phyloP scores from a whole-genome alignment of 1,140 invertebrate species.

The Campoletis sonorensis region DNA sequence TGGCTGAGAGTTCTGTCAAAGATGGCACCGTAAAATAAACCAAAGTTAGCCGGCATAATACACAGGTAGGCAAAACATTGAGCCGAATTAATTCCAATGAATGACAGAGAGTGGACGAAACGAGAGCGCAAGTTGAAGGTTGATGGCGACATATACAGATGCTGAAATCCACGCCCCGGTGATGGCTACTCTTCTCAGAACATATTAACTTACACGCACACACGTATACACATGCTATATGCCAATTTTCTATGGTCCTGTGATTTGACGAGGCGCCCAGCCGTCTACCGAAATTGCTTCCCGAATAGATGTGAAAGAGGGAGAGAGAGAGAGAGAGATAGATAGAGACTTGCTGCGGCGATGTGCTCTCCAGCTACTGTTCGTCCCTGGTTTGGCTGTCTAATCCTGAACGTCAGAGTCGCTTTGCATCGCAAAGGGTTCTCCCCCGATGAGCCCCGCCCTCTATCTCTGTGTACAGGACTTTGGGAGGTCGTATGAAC shows the following conservation, averaged over 20 bases:
- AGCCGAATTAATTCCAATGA: conserved; percentile 52
- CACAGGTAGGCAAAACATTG: conserved; percentile 41
- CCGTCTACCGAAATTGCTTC: conserved; percentile 54
- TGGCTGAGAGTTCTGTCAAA: background rate
- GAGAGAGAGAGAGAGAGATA: background rate
- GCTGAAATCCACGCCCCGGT: conserved; percentile 54
- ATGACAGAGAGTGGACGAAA: conserved; percentile 48
- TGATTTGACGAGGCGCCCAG: conserved; percentile 49
- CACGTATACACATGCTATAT: conserved; percentile 22
- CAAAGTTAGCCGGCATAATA: background rate
- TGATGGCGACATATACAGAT: conserved; percentile 22
- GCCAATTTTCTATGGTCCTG: conserved; percentile 47
- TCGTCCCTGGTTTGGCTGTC: conserved; percentile 40
- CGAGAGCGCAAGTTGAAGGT: conserved; percentile 5
- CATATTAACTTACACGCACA: conserved; percentile 34
- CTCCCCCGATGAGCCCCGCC: conserved; percentile 31
- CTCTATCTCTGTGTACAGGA: conserved; percentile 34
- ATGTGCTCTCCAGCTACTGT: conserved; percentile 34
- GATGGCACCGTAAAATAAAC: background rate
- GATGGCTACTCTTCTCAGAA: conserved; percentile 47
- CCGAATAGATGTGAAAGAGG: conserved; percentile 50
- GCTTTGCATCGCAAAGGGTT: conserved; percentile 56
- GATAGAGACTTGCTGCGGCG: background rate
- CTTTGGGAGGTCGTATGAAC: conserved; percentile 15
- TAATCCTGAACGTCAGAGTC: conserved; percentile 54